Percentiles rank a stretch among this genome's conserved stretches.
Evolutionary conservation across 2,888 invertebrate species (phyloP).

Genomic region (Entomobrya proxima): DNA sequence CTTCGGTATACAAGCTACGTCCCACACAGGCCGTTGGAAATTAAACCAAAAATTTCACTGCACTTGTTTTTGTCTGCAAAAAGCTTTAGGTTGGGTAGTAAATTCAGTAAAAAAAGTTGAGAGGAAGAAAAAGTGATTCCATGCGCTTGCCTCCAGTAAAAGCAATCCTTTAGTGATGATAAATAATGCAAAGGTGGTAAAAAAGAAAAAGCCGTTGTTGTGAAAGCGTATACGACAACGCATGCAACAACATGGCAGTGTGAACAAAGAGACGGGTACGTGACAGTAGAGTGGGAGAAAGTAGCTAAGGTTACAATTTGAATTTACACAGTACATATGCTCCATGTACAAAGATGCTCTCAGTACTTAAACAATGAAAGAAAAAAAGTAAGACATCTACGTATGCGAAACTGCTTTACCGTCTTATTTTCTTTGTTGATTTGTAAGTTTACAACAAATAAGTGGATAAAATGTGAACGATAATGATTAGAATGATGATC

Average conservation of each 20-base stretch:
- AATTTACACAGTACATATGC: constrained; percentile 12
- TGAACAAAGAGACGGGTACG: neutral
- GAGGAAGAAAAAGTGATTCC: neutral
- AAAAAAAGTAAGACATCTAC: neutral
- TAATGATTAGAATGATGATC: neutral
- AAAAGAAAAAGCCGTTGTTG: neutral
- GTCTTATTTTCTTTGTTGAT: neutral
- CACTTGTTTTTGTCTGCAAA: neutral
- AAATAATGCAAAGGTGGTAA: constrained; percentile 18
- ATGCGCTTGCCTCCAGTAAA: neutral
- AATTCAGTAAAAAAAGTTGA: neutral
- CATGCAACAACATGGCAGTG: neutral
- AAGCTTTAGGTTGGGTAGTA: neutral
- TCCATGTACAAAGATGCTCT: constrained; percentile 23
- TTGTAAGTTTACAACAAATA: no score
- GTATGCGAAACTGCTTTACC: neutral
- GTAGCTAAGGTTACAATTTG: constrained; percentile 10
- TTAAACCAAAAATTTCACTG: neutral
- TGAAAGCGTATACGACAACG: neutral
- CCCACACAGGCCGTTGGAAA: no score
- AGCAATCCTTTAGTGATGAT: neutral
- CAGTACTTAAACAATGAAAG: neutral
- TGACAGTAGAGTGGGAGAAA: neutral
- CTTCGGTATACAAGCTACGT: no score
- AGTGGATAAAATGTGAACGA: neutral